Percentiles rank a stretch among this genome's conserved stretches.
phyloP scores from a whole-genome alignment of 2,888 invertebrate genomes.

The Hypsopygia costalis region DNA sequence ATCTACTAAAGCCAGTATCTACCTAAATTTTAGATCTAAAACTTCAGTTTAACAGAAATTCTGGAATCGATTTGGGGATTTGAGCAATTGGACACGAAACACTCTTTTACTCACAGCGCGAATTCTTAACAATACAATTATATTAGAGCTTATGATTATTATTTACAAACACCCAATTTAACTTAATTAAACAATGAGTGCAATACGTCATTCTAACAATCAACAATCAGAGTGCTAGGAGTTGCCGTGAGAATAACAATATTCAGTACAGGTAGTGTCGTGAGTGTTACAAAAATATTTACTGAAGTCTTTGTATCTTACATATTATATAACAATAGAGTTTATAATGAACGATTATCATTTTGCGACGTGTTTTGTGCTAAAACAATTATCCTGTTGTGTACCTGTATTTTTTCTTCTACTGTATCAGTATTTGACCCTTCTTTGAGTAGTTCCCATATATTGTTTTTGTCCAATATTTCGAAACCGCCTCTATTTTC shows the following conservation, averaged over 20 bases:
- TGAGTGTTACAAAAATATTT: slow-evolving; percentile 72
- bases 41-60: slow-evolving; percentile 16
- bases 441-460: slow-evolving; percentile 83
- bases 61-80: slow-evolving; percentile 33
- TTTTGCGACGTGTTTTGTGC: slow-evolving; percentile 45
- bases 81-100: slow-evolving; percentile 56
- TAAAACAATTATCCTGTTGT: slow-evolving; percentile 52
- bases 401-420: slow-evolving; percentile 57
- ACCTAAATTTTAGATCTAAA: slow-evolving; percentile 7
- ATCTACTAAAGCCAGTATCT: slow-evolving; percentile 9
- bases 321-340: slow-evolving; percentile 65
- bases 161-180: slow-evolving; percentile 57
- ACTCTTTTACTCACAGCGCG: slow-evolving; percentile 66
- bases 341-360: slow-evolving; percentile 70
- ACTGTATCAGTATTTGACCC: slow-evolving; percentile 60
- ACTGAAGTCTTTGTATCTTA: slow-evolving; percentile 72
- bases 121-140: slow-evolving; percentile 42
- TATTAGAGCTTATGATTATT: slow-evolving; percentile 45
- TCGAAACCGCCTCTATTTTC: slow-evolving; percentile 78
- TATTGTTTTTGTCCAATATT: slow-evolving; percentile 79
- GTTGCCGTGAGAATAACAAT: slow-evolving; percentile 36
- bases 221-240: slow-evolving; percentile 62
- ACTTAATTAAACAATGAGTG: slow-evolving; percentile 52
- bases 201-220: slow-evolving; percentile 54
- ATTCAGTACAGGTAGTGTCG: slow-evolving; percentile 35